A percentile compares a stretch with the other conserved stretches of the same genome.
These are phyloP conservation scores for Osedax frankpressi DNA, from an alignment of 2,888 invertebrate genomes.

Conservation along the genomic window DNA sequence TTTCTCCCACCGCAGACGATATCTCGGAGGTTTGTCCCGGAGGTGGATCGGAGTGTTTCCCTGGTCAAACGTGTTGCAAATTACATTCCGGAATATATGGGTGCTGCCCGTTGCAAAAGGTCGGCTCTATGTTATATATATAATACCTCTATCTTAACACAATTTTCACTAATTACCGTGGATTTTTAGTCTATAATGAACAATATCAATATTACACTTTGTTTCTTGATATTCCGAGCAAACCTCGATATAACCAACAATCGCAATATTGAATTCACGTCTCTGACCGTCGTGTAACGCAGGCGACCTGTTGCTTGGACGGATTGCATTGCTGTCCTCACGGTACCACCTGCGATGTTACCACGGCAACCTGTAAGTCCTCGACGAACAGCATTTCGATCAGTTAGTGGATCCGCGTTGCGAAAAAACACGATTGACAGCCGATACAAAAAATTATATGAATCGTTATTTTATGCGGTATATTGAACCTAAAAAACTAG, in stretches of 20 bases:
- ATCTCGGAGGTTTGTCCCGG: not conserved
- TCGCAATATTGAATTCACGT: no score
- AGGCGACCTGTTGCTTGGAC: conserved; percentile 9
- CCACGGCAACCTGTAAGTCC: not conserved
- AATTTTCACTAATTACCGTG: not conserved
- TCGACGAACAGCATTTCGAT: not conserved
- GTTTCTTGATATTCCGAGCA: not conserved
- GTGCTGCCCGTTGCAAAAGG: conserved; percentile 2
- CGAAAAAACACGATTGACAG: no score
- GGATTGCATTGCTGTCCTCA: conserved; percentile 4
- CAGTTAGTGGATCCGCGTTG: not conserved
- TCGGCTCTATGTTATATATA: not conserved
- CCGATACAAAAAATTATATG: no score
- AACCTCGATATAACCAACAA: no score
- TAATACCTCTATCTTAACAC: not conserved
- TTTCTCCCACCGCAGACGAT: not conserved
- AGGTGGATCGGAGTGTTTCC: not conserved
- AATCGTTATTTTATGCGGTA: no score
- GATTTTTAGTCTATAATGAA: no score
- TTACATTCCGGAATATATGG: not conserved
- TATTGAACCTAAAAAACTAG: no score
- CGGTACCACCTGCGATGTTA: not conserved
- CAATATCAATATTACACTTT: not conserved
- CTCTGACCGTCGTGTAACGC: no score
- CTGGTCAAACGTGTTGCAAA: not conserved